Conservation (phyloP, 2,113 vertebrate genomes). For the Myotis brandtii region DNA sequence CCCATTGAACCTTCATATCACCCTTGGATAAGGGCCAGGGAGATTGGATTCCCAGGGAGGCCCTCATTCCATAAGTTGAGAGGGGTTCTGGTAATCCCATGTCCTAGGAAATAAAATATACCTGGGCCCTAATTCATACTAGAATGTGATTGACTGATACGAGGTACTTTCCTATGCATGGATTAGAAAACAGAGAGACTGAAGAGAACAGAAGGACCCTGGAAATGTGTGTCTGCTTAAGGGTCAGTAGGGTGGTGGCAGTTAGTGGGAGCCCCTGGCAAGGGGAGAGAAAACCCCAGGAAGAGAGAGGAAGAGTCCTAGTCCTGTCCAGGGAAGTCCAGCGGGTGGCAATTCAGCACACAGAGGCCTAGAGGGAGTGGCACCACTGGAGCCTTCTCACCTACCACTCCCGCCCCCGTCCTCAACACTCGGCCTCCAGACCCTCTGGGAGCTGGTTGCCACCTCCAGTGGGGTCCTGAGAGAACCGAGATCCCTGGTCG, state of each 20-base stretch:
- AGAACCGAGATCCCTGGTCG: neutral
- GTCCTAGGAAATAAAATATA: slow-evolving; percentile 28
- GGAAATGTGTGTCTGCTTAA: neutral
- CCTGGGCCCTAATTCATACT: neutral
- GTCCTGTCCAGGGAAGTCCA: neutral
- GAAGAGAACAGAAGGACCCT: neutral
- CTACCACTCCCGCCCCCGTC: no score
- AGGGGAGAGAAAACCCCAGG: neutral
- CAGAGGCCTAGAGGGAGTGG: neutral
- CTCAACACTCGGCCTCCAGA: neutral
- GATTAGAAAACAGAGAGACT: neutral
- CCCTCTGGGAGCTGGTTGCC: neutral
- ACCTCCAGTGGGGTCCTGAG: slow-evolving; percentile 14
- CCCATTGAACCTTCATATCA: neutral
- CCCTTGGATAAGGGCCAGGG: neutral
- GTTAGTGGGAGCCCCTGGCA: neutral
- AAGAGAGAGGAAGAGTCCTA: neutral
- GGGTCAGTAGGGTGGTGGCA: neutral
- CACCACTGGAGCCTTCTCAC: neutral
- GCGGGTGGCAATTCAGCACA: neutral
- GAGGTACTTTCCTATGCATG: neutral
- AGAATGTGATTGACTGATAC: neutral
- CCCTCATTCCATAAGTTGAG: no score
- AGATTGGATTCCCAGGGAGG: neutral
- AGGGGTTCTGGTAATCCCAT: no score